Evolutionary conservation across 2,113 vertebrate species (phyloP), one percentile per base, ranked within the genome.

Genomic region (Nycticryphes semicollaris): DNA sequence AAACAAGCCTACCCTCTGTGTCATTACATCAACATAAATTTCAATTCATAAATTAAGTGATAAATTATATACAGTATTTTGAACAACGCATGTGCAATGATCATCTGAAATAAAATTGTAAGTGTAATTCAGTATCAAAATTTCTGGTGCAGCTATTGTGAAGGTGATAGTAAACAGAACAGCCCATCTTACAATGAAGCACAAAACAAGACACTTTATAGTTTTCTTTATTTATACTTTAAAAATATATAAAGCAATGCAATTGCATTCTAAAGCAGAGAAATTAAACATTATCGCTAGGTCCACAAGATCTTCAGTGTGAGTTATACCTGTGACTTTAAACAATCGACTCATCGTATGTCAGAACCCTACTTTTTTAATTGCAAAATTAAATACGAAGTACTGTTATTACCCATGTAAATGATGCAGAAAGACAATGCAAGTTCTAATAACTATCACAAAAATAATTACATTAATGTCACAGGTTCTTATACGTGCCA

Each of bases 141-240:
- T 87, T 90, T 84, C 54, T 56, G 70, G 48, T 67, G 35, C 91
- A 94, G 24, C n/a, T 89, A 86, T 75, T 83, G 92, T n/a, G 59
- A 88, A 96, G 53, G 5, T 84, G 39, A 67, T 63, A 82, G 20
- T 91, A 60, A 89, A 68, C 21, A 81, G 28, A 93, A 93, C 33
- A 93, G 12, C 43, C 53, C 15, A 59, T 88, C 70, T 83, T 59
- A 84, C 43, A 82, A 78, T 84, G 50, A 93, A 70, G 51, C 27
- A 56, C 86, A 96, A 95, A 93, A 87, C 62, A 79, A 91, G 23
- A 24, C 19, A 69, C 31, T 89, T 73, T 3, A 33, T 53, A 39
- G 25, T 70, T 74, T 81, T 95, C 56, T 86, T 94, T 85, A 93
- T 91, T 96, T 95, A 93, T 85, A 85, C 12, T 63, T 87, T 50